phyloP scores from a whole-genome alignment of 30 jellyfish, hydroid and myxozoan species.

The Chironex yamaguchii region DNA sequence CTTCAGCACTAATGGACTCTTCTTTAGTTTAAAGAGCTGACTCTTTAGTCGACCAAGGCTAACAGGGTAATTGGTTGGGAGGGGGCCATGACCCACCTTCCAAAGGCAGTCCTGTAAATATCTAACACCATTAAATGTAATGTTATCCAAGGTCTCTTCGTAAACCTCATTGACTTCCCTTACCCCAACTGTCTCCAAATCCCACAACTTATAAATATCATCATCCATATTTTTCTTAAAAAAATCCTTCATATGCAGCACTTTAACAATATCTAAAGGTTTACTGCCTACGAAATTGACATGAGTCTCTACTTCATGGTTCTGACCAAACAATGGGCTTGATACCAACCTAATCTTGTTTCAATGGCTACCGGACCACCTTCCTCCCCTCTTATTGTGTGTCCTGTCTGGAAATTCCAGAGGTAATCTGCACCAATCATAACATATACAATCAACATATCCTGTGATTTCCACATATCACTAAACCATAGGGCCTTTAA shows the following conservation, averaged over 20 bases:
- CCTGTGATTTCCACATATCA: slow-evolving; percentile 47
- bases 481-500: slow-evolving; percentile 37
- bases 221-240: too few relatives aligned
- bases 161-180: slow-evolving; percentile 41
- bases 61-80: slow-evolving; percentile 47
- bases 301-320: not conserved
- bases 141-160: slow-evolving; percentile 29
- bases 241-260: too few relatives aligned
- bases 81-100: slow-evolving; percentile 66
- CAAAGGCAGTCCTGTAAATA: slow-evolving; percentile 57
- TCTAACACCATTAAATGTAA: slow-evolving; percentile 36
- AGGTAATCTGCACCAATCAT: slow-evolving; percentile 38
- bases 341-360: slow-evolving; percentile 26
- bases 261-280: too few relatives aligned
- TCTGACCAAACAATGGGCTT: slow-evolving; percentile 2
- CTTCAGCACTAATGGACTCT: too few relatives aligned
- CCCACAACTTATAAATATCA: not conserved
- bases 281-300: too few relatives aligned
- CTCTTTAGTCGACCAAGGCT: too few relatives aligned
- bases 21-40: too few relatives aligned
- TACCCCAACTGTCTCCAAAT: not conserved
- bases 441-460: slow-evolving; percentile 1
- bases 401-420: slow-evolving; percentile 8
- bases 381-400: slow-evolving; percentile 33
- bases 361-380: slow-evolving; percentile 34